Evolutionary conservation across 2,888 invertebrate genomes (phyloP), one percentile per base, ranked within the genome.

Genomic region (Drosophila differens): DNA sequence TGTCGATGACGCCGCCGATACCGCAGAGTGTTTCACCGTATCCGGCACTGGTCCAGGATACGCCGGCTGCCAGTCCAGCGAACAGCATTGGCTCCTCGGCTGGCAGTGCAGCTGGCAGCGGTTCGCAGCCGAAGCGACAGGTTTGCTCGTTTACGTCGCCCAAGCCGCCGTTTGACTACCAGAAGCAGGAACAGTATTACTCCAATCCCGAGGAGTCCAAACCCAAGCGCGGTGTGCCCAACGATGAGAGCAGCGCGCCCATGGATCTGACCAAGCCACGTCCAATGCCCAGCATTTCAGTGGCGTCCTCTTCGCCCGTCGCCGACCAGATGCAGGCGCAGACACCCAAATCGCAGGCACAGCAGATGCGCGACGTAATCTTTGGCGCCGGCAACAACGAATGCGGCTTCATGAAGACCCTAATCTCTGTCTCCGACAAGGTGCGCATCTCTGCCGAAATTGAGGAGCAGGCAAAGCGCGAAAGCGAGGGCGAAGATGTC

Each of bases 1-100:
- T 98, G 53, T 96, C 95, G 30, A 94, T 94, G 85, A 94, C 95
- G 52, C 94, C 95, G 10, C 94, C 95, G 1, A 93, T 91, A 35
- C 82, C 89, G 10, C 92, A 82, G 54, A 92, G 89, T 63, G 93
- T 84, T 90, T 95, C 92, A 83, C 92, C 91, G 25, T 89, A 82
- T 69, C 81, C 93, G 5, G 58, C 81, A 41, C 73, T 79, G 74
- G 28, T 81, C 55, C 76, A 75, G 49, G 81, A 89, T 0, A 76
- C 77, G 3, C 81, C 83, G 0, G 81, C 82, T 2, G 76, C 83
- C 5, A 82, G 79, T 68, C 75, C 81, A 1, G 83, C 80, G 14
- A 85, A 80, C 22, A 85, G 87, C 67, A 83, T 86, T 49, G 80
- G 83, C 19, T 89, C 89, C 5, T 81, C 83, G 19, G 75, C 52